A percentile compares a stretch with the other conserved stretches of the same genome.
These are phyloP conservation scores for Isurus oxyrinchus DNA, from an alignment of 2,113 vertebrate genomes.

Conservation along the genomic window DNA sequence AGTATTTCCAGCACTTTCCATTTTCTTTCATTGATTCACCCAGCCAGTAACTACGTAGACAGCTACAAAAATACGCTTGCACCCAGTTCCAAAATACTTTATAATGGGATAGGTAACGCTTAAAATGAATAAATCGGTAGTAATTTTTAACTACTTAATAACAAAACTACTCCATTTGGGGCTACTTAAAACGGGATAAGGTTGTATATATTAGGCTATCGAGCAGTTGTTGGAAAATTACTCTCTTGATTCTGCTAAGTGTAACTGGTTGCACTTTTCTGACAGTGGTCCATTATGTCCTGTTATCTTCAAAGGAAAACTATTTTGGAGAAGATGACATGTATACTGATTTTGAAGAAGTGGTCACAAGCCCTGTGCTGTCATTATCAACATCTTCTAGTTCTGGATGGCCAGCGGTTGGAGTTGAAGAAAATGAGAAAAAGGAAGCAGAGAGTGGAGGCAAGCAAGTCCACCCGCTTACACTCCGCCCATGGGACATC, in stretches of 20 bases:
- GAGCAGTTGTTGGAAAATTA: not conserved
- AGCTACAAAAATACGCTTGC: not conserved
- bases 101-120: not conserved
- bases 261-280: not conserved
- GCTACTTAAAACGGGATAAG: not conserved
- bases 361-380: slow-evolving; percentile 78
- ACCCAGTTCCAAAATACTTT: not conserved
- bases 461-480: slow-evolving; percentile 69
- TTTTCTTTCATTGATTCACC: not conserved
- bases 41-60: not conserved
- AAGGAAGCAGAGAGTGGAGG: slow-evolving; percentile 59
- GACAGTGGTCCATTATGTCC: not conserved
- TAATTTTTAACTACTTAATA: not conserved
- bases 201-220: not conserved
- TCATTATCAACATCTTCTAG: slow-evolving; percentile 83
- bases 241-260: not conserved
- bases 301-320: slow-evolving; percentile 72
- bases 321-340: slow-evolving; percentile 98
- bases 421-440: slow-evolving; percentile 66
- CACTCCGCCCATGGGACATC: slow-evolving; percentile 91
- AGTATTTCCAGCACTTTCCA: not conserved
- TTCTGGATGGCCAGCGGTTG: slow-evolving; percentile 87
- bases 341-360: slow-evolving; percentile 96
- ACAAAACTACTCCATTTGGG: too few species aligned
- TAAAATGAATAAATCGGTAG: not conserved